phyloP scores from a whole-genome alignment of 2,888 invertebrate species.

The Pedicia rivosa region DNA sequence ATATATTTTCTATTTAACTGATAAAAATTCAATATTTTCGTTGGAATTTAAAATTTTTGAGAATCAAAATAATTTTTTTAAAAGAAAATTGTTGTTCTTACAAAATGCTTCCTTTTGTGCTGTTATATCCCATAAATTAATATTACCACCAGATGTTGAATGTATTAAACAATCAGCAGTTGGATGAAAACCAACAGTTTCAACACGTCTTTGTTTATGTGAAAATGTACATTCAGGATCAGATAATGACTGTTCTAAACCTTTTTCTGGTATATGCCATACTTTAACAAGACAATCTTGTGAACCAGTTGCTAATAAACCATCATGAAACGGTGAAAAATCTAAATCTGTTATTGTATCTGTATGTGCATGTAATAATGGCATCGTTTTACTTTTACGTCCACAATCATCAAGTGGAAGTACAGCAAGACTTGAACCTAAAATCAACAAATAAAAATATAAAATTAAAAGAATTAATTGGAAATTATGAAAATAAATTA shows the following conservation, averaged over 20 bases:
- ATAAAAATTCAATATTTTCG: too few relatives aligned
- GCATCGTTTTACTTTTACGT: slow-evolving; percentile 76
- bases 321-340: slow-evolving; percentile 92
- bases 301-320: slow-evolving; percentile 76
- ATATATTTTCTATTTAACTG: too few relatives aligned
- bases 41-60: neutral
- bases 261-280: slow-evolving; percentile 76
- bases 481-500: neutral
- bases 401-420: slow-evolving; percentile 79
- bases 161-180: slow-evolving; percentile 79
- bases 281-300: slow-evolving; percentile 79
- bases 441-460: too few relatives aligned
- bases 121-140: slow-evolving; percentile 76
- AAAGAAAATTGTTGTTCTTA: slow-evolving; percentile 25
- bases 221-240: slow-evolving; percentile 69
- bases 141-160: slow-evolving; percentile 63
- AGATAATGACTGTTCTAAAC: slow-evolving; percentile 57
- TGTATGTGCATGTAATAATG: slow-evolving; percentile 66
- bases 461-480: neutral
- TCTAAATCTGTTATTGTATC: slow-evolving; percentile 91
- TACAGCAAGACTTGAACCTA: slow-evolving; percentile 70
- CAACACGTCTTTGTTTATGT: slow-evolving; percentile 70
- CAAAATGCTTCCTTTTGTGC: slow-evolving; percentile 67
- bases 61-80: slow-evolving; percentile 1
- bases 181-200: slow-evolving; percentile 84